These are phyloP conservation scores for Trissolcus japonicus DNA, from an alignment of 2,888 invertebrate genomes.

Conservation along the genomic window DNA sequence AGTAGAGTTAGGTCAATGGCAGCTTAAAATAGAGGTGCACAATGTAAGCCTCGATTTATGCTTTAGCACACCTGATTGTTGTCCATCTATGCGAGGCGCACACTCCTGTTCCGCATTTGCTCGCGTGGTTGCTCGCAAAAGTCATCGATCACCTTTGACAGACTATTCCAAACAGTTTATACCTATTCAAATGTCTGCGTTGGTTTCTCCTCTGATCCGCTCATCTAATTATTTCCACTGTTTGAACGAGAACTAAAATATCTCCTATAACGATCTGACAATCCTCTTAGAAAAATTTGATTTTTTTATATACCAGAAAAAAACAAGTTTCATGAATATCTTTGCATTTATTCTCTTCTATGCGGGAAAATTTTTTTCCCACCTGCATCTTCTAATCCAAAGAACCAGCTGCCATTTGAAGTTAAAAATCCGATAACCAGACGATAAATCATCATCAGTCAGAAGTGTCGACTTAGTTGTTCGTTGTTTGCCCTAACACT, in stretches of 20 bases:
- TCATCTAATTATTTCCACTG: constrained; percentile 6
- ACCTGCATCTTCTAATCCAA: too few species aligned
- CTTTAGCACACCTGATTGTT: constrained; percentile 35
- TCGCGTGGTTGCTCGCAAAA: constrained; percentile 31
- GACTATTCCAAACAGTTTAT: constrained; percentile 8
- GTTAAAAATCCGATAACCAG: too few species aligned
- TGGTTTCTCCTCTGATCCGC: constrained; percentile 8
- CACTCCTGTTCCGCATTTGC: constrained; percentile 27
- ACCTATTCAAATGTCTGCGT: constrained; percentile 3
- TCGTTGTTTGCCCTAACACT: constrained; percentile 10
- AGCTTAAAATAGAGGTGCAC: constrained; percentile 62
- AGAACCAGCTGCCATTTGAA: too few species aligned
- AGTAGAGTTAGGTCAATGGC: constrained; percentile 64
- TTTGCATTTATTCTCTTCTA: too few species aligned
- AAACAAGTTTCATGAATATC: too few species aligned
- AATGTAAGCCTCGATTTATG: constrained; percentile 33
- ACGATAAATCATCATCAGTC: constrained; percentile 15
- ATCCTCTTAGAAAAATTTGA: too few species aligned
- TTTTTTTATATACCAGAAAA: too few species aligned
- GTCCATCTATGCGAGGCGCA: constrained; percentile 21
- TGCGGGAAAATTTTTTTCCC: too few species aligned
- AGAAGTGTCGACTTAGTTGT: neutral
- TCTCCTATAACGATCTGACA: too few species aligned
- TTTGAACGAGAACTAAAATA: too few species aligned
- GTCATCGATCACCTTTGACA: constrained; percentile 39